Conservation (phyloP, 2,113 vertebrate species). For the Theristicus caerulescens region DNA sequence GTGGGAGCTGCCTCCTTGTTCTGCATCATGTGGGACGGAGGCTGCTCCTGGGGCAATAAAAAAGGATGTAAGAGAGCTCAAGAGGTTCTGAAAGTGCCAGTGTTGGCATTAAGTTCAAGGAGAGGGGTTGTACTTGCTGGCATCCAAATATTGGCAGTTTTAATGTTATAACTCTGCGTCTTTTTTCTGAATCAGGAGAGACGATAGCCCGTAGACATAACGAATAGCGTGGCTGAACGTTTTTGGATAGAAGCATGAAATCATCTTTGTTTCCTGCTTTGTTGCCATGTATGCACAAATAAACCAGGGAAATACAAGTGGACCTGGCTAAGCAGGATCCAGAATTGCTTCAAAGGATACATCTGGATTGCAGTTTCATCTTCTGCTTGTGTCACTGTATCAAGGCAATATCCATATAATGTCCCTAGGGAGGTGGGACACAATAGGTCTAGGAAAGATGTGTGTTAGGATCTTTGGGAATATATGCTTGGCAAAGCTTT, state of each 20-base stretch:
- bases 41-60: neutral
- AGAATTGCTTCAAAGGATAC: neutral
- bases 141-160: neutral
- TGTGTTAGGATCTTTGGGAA: neutral
- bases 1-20: neutral
- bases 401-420: neutral
- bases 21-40: neutral
- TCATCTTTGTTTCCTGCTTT: neutral
- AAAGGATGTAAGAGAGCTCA: neutral
- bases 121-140: neutral
- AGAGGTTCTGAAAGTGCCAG: neutral
- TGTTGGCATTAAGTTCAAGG: neutral
- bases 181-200: neutral
- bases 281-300: neutral
- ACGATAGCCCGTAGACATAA: neutral
- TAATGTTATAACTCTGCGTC: rapidly evolving
- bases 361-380: neutral
- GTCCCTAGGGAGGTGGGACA: neutral
- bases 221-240: neutral
- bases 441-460: neutral
- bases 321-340: neutral
- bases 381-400: neutral
- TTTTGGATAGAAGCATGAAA: neutral
- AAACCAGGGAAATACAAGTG: neutral
- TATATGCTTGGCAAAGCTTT: neutral